Conservation (phyloP, 2,888 invertebrate species). For the Sericinus montela region DNA sequence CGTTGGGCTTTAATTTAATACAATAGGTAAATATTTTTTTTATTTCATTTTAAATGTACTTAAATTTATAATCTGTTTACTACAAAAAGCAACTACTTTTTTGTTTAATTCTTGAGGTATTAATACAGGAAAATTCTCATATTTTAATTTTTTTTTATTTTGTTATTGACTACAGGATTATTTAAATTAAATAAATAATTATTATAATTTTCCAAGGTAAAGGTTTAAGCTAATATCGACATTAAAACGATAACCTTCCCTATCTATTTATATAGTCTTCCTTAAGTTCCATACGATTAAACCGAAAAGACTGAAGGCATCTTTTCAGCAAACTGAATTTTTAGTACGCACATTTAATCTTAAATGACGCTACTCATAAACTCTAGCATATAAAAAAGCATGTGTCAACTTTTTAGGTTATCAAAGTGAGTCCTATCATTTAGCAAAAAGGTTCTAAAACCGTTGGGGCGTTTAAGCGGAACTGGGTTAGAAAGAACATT, state of each 20-base stretch:
- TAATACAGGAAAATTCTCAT: neutral
- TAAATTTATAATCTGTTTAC: too few relatives aligned
- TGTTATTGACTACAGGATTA: neutral
- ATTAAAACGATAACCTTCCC: too few relatives aligned
- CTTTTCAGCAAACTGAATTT: too few relatives aligned
- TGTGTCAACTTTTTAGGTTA: constrained; percentile 8
- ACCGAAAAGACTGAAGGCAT: too few relatives aligned
- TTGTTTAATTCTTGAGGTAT: too few relatives aligned
- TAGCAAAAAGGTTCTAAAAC: constrained; percentile 12
- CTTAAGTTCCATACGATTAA: too few relatives aligned
- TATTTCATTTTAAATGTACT: too few relatives aligned
- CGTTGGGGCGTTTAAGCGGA: constrained; percentile 23
- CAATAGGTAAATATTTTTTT: neutral
- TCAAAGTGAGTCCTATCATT: constrained; percentile 3
- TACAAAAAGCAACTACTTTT: too few relatives aligned
- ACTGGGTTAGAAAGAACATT: constrained; percentile 29
- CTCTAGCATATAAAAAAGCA: neutral
- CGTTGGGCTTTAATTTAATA: neutral
- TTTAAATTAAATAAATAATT: neutral
- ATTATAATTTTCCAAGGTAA: neutral
- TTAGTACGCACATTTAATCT: neutral
- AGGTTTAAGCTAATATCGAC: too few relatives aligned
- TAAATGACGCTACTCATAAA: neutral
- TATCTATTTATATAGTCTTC: too few relatives aligned
- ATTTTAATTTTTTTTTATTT: neutral